Evolutionary conservation across 2,113 vertebrate genomes (phyloP), one percentile per base, ranked within the genome.

Genomic region (Platichthys flesus): DNA sequence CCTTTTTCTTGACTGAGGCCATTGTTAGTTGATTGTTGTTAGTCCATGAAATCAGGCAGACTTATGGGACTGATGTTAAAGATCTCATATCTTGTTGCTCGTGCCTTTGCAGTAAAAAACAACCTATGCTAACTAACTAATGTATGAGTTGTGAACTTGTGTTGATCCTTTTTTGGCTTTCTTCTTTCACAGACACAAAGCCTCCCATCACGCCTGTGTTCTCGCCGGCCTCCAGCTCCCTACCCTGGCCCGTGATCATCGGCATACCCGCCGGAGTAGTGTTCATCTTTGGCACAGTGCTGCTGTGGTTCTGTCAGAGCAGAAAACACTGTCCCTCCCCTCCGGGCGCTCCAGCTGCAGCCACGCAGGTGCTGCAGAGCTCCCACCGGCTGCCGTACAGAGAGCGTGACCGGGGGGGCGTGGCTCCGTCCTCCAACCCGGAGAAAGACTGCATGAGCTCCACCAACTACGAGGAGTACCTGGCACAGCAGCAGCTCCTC

Each of bases 171-270:
- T 64, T 51, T 55, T 68, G 52, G 23, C 20, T 14, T 24, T 4
- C 20, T 54, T 47, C 14, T 82, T 62, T 77, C 76, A 9, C 90
- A 99, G 97, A 99, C 90, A 96, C 96, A 21, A 98, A 98, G 82
- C 96, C 96, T 0, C 97, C 96, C 0, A 95, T 95, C 21, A 93
- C 94, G 0, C 93, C 94, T 0, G 84, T 96, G 74, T 91, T 95
- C 7, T 91, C 95, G 6, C 92, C 96, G 9, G 90, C 96, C 0
- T 83, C 94, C 86, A 94, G 92, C 77, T 95, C 95, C 84, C 95
- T 99, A 10, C 98, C 98, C 0, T 99, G 98, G 98, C 97, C 98
- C 0, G 98, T 99, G 70, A 98, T 99, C 92, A 99, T 99, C 0
- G 98, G 97, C 58, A 97, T 99, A 85, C 98, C 98, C 0, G 97